Conservation (phyloP, 2,888 invertebrate species). For the Drepana falcataria region DNA sequence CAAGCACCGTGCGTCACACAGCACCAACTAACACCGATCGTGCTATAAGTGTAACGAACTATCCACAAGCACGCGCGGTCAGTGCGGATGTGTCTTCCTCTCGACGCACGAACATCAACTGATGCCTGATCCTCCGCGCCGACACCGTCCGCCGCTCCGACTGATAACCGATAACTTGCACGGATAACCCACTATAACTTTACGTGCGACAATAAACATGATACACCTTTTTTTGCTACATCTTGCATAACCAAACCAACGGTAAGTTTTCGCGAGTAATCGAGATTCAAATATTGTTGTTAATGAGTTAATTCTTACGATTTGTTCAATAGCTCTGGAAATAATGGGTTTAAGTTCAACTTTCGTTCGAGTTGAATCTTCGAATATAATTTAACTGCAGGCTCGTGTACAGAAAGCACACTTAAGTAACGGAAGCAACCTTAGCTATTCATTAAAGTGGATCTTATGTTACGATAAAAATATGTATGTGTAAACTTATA, state of each 20-base stretch:
- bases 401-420: too few species aligned
- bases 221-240: conserved; percentile 19
- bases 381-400: too few species aligned
- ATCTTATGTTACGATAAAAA: too few species aligned
- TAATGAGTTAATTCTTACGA: conserved; percentile 6
- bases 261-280: not conserved
- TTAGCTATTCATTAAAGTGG: too few species aligned
- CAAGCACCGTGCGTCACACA: conserved; percentile 32
- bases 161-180: conserved; percentile 67
- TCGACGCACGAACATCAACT: conserved; percentile 73
- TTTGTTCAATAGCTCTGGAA: not conserved
- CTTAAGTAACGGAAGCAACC: too few species aligned
- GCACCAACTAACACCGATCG: conserved; percentile 43
- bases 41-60: conserved; percentile 38
- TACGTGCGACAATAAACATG: conserved; percentile 44
- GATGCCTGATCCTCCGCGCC: conserved; percentile 57
- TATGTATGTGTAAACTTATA: too few species aligned
- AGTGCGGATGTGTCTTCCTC: conserved; percentile 68
- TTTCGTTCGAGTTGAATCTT: too few species aligned
- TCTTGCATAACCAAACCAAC: not conserved
- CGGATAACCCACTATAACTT: conserved; percentile 47
- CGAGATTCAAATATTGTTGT: conserved; percentile 17
- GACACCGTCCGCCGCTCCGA: conserved; percentile 35
- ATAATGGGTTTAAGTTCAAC: not conserved
- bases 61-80: conserved; percentile 39